Conservation (phyloP, 2,113 vertebrate genomes). For the Rhinopomastus cyanomelas region DNA sequence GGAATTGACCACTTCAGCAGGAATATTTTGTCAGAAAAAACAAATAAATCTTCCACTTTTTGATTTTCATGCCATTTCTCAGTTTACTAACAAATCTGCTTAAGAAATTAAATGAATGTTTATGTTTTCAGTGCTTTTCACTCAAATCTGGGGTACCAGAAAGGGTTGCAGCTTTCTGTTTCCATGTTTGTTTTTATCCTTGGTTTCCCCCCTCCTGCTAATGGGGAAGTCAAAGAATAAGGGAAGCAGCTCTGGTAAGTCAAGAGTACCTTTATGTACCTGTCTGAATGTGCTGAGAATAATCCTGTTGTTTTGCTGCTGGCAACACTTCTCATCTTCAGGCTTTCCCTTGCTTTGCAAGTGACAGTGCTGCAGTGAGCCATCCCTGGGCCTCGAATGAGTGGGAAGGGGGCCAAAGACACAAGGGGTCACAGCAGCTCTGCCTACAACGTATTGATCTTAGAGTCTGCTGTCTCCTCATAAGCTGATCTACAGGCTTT, state of each 20-base stretch:
- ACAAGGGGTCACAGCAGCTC: background rate
- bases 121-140: background rate
- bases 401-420: background rate
- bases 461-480: background rate
- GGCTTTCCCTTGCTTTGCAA: background rate
- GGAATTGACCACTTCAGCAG: background rate
- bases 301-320: background rate
- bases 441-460: background rate
- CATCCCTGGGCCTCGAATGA: too few relatives aligned
- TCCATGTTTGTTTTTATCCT: background rate
- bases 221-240: background rate
- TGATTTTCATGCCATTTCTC: background rate
- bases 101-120: background rate
- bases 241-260: background rate
- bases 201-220: background rate
- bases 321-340: background rate
- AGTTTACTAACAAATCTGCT: background rate
- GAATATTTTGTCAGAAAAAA: background rate
- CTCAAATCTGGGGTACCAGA: background rate
- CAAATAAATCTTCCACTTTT: background rate
- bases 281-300: fast-evolving
- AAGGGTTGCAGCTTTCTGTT: background rate
- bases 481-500: background rate
- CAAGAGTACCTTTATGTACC: background rate
- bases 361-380: background rate